phyloP scores from a whole-genome alignment of 1,140 invertebrate genomes.

The Brachionus koreanus region DNA sequence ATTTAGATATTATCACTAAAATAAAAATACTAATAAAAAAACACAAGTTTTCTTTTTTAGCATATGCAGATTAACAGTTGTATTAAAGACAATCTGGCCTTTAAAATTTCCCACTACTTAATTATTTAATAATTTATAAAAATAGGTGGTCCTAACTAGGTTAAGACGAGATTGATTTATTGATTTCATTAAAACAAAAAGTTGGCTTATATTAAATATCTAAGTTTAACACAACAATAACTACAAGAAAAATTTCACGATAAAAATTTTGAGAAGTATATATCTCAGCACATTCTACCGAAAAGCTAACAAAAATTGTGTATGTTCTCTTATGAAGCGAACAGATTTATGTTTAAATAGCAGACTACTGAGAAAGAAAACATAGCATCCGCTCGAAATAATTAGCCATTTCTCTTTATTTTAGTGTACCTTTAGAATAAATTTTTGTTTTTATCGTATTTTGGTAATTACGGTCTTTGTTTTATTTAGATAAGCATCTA shows the following conservation, averaged over 20 bases:
- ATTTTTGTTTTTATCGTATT: constrained; percentile 32
- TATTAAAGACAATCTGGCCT: neutral
- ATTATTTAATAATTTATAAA: neutral
- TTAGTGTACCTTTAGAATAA: constrained; percentile 11
- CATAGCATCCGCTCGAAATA: neutral
- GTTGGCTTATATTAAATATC: neutral
- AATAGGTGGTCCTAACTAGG: neutral
- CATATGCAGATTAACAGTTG: neutral
- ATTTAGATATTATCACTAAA: neutral
- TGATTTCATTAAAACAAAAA: neutral
- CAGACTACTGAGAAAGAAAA: neutral
- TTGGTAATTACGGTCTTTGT: constrained; percentile 20
- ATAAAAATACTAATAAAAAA: neutral
- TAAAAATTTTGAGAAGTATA: neutral
- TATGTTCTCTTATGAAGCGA: neutral
- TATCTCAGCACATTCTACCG: neutral
- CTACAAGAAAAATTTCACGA: neutral
- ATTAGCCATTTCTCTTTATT: neutral
- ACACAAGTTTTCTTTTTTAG: neutral
- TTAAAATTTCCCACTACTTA: neutral
- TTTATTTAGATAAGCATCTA: constrained; percentile 32
- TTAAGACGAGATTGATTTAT: constrained; percentile 3
- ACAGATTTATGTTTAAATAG: neutral
- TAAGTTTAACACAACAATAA: neutral
- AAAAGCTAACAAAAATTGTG: neutral